Base-by-base conservation (phyloP, 1,140 invertebrate species). In the Sinella curviseta region DNA sequence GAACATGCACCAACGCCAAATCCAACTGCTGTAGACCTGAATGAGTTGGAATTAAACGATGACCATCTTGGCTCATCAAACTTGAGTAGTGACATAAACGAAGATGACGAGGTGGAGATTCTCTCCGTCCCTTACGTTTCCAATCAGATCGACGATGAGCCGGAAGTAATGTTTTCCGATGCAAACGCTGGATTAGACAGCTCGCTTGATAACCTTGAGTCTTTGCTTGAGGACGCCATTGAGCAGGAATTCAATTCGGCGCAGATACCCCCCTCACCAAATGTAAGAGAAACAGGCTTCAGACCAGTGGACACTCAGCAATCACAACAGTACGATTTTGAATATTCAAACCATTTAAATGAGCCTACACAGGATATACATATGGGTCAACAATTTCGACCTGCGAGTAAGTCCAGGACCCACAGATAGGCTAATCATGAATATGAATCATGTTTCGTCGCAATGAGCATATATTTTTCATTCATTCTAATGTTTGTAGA, bases 91-190 rank as follows among this genome's bases (percentile, higher is more conserved):
- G 20, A 48, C 39, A 48, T n/a, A 26, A 60, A 8, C 4, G 57
- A 60, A n/a, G 57, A 60, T 60, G 57, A 60, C 24, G 57, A 60
- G 24, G 57, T 60, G 12, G 57, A 60, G 3, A 60, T 60, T n/a
- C 14, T 60, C 12, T 3, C 57, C 3, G 24, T 60, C 3, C 14
- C 57, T 17, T 16, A 17, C 24, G 4, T 17, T 48, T 8, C 4
- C 39, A 48, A 48, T 48, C 39, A 48, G 17, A 48, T 48, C 17
- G 39, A 48, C 17, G 39, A 48, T n/a, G n/a, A n/a, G n/a, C n/a
- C n/a, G n/a, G n/a, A n/a, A n/a, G n/a, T n/a, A n/a, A n/a, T n/a
- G n/a, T n/a, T n/a, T n/a, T 48, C 39, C 39, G 39, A 48, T 4
- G 4, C 17, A 8, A 17, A 48, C 4, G 39, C 4, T 48, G 4